phyloP scores from a whole-genome alignment of 2,888 invertebrate species.

The Hemithea aestivaria region DNA sequence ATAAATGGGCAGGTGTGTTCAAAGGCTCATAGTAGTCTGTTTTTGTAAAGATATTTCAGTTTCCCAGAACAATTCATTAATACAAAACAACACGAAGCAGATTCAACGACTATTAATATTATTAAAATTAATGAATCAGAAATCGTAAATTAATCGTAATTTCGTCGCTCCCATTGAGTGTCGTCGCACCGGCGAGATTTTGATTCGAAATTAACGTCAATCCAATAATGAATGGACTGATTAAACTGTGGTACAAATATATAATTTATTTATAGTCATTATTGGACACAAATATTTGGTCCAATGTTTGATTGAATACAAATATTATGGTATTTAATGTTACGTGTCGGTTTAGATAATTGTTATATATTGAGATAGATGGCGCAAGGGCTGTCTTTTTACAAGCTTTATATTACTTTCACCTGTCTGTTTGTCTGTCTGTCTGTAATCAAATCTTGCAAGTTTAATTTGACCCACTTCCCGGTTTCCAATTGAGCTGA shows the following conservation, averaged over 20 bases:
- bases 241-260: conserved; percentile 34
- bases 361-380: too few species aligned
- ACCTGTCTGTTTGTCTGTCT: too few species aligned
- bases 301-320: too few species aligned
- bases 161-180: conserved; percentile 31
- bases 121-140: conserved; percentile 14
- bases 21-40: too few species aligned
- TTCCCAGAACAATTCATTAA: conserved; percentile 2
- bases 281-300: conserved; percentile 37
- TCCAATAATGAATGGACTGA: conserved; percentile 42
- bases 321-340: too few species aligned
- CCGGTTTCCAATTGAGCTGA: too few species aligned
- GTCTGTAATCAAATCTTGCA: too few species aligned
- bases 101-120: conserved; percentile 11
- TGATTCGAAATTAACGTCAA: conserved; percentile 19
- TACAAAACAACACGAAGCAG: conserved; percentile 2
- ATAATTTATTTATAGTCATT: conserved; percentile 44
- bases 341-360: too few species aligned
- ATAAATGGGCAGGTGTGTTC: too few species aligned
- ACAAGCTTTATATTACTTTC: too few species aligned
- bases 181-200: conserved; percentile 6
- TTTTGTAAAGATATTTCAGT: conserved; percentile 11
- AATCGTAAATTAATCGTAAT: conserved; percentile 8
- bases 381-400: too few species aligned
- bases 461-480: too few species aligned